phyloP scores from a whole-genome alignment of 37 sponge, comb jelly and placozoan genomes.

The Spongilla lacustris region DNA sequence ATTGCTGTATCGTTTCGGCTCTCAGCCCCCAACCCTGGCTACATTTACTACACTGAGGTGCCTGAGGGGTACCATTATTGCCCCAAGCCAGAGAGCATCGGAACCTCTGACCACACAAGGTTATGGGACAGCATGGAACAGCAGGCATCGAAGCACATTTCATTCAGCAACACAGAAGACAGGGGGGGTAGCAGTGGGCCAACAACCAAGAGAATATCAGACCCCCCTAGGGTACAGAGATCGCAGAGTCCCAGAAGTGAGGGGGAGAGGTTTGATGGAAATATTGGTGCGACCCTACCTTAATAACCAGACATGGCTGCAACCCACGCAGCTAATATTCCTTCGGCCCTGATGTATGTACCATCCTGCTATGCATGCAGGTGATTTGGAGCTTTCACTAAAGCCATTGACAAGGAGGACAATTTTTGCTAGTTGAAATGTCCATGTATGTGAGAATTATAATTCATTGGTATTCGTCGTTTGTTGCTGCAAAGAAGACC shows the following conservation, averaged over 20 bases:
- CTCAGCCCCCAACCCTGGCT: slow-evolving; percentile 39
- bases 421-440: no score
- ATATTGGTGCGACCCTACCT: not conserved
- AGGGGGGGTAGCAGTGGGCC: not conserved
- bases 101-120: not conserved
- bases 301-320: not conserved
- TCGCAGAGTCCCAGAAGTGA: not conserved
- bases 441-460: no score
- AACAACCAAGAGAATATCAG: not conserved
- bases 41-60: slow-evolving; percentile 16
- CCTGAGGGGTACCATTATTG: not conserved
- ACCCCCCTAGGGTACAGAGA: not conserved
- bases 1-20: slow-evolving; percentile 48
- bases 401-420: not conserved
- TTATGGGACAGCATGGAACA: not conserved
- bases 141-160: not conserved
- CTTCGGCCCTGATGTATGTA: no score
- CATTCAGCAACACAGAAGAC: not conserved
- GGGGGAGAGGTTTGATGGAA: not conserved
- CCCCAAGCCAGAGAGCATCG: not conserved
- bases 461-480: no score
- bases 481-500: no score
- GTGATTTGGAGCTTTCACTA: not conserved
- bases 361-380: not conserved
- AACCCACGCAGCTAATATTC: not conserved